Percentiles rank a stretch among this genome's conserved stretches.
Evolutionary conservation across 2,113 vertebrate species (phyloP).

Genomic region (Melanostigma gelatinosum): DNA sequence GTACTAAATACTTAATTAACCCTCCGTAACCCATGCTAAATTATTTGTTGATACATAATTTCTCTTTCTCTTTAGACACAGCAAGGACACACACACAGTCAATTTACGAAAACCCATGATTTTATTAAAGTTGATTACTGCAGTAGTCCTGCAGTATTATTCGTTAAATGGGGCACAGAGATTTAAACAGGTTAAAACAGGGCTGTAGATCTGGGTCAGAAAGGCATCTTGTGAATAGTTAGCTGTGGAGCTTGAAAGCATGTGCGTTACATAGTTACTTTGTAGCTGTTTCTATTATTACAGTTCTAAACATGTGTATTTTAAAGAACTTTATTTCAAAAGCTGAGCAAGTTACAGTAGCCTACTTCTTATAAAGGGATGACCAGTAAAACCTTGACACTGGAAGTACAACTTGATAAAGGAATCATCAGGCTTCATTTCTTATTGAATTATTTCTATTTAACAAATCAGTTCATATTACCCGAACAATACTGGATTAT

Average conservation of each 20-base stretch:
- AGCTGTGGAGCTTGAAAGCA: background rate
- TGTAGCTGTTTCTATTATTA: too few species aligned
- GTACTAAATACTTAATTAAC: conserved; percentile 76
- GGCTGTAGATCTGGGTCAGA: conserved; percentile 50
- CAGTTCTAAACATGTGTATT: background rate
- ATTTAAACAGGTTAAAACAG: conserved; percentile 24
- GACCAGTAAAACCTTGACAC: background rate
- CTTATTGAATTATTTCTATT: background rate
- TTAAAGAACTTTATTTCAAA: background rate
- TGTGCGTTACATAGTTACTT: too few species aligned
- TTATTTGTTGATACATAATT: conserved; percentile 41
- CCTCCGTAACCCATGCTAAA: conserved; percentile 54
- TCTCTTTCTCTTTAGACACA: conserved; percentile 9
- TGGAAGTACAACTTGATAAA: background rate
- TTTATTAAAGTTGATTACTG: conserved; percentile 66
- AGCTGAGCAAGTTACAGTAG: background rate
- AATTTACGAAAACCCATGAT: conserved; percentile 36
- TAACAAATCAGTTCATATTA: background rate
- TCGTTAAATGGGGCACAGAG: conserved; percentile 42
- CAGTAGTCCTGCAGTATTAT: conserved; percentile 25
- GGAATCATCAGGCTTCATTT: background rate
- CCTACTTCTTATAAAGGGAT: background rate
- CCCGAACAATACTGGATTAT: too few species aligned
- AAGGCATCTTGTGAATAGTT: conserved; percentile 24
- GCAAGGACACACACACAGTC: background rate